Percentiles rank a stretch among this genome's conserved stretches.
phyloP scores from a whole-genome alignment of 2,113 vertebrate genomes.

The Amphilophus citrinellus region DNA sequence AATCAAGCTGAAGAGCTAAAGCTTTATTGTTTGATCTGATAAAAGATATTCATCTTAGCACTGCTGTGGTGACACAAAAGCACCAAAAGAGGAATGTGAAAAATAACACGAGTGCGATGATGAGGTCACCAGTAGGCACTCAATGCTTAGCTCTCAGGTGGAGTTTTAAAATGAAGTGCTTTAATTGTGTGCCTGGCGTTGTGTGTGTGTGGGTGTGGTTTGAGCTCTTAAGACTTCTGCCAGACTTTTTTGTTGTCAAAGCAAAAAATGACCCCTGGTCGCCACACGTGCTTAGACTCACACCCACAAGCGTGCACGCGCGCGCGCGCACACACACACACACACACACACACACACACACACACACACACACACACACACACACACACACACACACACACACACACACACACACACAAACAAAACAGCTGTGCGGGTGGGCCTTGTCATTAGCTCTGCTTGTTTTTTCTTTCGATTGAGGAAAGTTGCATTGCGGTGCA shows the following conservation, averaged over 20 bases:
- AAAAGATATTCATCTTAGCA: neutral
- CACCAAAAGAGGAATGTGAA: conserved; percentile 6
- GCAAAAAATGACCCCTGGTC: conserved; percentile 48
- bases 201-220: conserved; percentile 25
- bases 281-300: conserved; percentile 38
- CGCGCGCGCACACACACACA: neutral
- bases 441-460: conserved; percentile 71
- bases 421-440: conserved; percentile 74
- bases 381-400: neutral
- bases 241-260: conserved; percentile 41
- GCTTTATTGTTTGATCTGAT: conserved; percentile 12
- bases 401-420: conserved; percentile 21
- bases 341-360: conserved; percentile 13
- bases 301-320: neutral
- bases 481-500: conserved; percentile 69
- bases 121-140: conserved; percentile 32
- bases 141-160: conserved; percentile 20
- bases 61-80: neutral
- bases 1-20: conserved; percentile 9
- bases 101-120: conserved; percentile 7
- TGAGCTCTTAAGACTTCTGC: conserved; percentile 26
- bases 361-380: conserved; percentile 24
- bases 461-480: conserved; percentile 75
- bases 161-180: conserved; percentile 33
- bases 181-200: conserved; percentile 28